These are phyloP conservation scores for Drosophila pullipes DNA, from an alignment of 2,888 invertebrate genomes.

Conservation along the genomic window DNA sequence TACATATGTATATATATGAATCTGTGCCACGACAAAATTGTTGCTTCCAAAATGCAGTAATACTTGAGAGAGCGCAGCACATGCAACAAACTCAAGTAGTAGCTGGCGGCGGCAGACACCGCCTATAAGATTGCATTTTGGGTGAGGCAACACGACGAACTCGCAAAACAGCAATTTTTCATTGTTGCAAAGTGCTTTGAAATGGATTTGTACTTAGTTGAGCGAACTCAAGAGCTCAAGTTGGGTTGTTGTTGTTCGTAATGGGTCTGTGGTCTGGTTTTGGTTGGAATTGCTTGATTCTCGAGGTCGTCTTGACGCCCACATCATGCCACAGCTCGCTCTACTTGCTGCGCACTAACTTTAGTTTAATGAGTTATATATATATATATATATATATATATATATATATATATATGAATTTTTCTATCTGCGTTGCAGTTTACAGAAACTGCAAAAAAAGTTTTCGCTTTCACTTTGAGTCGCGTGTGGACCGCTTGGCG, in stretches of 20 bases:
- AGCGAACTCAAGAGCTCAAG: conserved; percentile 29
- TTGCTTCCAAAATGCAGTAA: conserved; percentile 44
- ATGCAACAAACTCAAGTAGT: conserved; percentile 38
- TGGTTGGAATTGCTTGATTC: conserved; percentile 39
- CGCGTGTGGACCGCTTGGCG: conserved; percentile 62
- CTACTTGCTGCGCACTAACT: conserved; percentile 47
- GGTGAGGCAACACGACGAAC: conserved; percentile 29
- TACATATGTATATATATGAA: conserved; percentile 9
- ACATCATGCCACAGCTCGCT: conserved; percentile 18
- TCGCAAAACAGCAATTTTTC: conserved; percentile 52
- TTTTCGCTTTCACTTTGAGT: conserved; percentile 52
- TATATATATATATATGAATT: conserved; percentile 36
- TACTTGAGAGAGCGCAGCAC: conserved; percentile 30
- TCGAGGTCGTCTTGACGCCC: conserved; percentile 54
- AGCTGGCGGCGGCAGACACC: conserved; percentile 39
- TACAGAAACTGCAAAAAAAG: conserved; percentile 4
- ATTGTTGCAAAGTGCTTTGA: conserved; percentile 62
- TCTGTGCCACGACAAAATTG: conserved; percentile 48
- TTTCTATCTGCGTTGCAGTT: conserved; percentile 75
- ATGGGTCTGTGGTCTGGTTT: conserved; percentile 40
- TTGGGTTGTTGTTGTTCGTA: conserved; percentile 22
- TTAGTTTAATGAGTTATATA: conserved; percentile 73
- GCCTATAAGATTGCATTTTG: conserved; percentile 47
- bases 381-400: conserved; percentile 36
- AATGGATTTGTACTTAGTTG: conserved; percentile 61